Conservation (phyloP, 2,888 invertebrate species). For the Cephus runcator region DNA sequence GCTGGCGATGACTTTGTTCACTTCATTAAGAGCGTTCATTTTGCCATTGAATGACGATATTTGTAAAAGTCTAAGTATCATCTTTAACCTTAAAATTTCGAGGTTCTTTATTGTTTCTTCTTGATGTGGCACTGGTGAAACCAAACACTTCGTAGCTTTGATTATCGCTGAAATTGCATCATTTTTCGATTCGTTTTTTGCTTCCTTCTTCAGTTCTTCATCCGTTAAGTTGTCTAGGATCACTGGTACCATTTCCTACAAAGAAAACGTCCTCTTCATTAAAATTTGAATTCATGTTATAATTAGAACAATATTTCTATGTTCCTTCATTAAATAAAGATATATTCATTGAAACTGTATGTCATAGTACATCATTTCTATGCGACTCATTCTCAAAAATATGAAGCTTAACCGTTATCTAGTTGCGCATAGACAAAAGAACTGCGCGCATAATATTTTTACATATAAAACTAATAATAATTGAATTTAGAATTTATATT, state of each 20-base stretch:
- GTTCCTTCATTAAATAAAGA: neutral
- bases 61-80: constrained; percentile 93
- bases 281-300: neutral
- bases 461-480: no score
- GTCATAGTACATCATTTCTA: neutral
- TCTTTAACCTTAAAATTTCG: constrained; percentile 95
- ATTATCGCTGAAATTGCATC: constrained; percentile 96
- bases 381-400: no score
- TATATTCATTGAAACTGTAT: neutral
- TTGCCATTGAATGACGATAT: constrained; percentile 98
- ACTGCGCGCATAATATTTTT: no score
- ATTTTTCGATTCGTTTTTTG: constrained; percentile 94
- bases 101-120: constrained; percentile 83
- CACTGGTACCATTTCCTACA: constrained; percentile 88
- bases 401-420: no score
- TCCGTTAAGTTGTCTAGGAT: constrained; percentile 93
- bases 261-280: constrained; percentile 21
- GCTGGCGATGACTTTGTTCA: constrained; percentile 94
- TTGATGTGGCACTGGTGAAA: constrained; percentile 84
- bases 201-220: constrained; percentile 95
- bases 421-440: no score
- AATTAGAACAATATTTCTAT: no score
- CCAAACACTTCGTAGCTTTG: constrained; percentile 90
- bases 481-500: no score
- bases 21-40: constrained; percentile 98